A percentile compares a stretch with the other conserved stretches of the same genome.
phyloP scores from a whole-genome alignment of 2,113 vertebrate genomes.

The Salvelinus sp. region DNA sequence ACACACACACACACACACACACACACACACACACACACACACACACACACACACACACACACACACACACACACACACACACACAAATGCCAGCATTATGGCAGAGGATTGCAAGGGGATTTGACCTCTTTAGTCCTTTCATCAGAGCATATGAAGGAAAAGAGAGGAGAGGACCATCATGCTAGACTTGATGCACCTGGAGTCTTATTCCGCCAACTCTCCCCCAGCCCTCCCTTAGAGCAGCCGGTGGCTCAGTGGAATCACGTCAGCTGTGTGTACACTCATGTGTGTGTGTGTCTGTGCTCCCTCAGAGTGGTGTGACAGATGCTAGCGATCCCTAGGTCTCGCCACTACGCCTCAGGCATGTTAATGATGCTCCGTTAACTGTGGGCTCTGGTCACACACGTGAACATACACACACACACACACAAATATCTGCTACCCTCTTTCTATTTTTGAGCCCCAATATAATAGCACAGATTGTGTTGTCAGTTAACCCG shows the following conservation, averaged over 20 bases:
- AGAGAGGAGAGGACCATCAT: no score
- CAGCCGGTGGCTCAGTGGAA: no score
- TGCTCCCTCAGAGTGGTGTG: slow-evolving; percentile 36
- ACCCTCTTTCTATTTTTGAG: no score
- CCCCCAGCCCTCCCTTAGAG: not conserved
- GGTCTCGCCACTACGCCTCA: slow-evolving; percentile 46
- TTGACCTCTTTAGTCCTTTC: no score
- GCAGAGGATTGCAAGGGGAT: not conserved
- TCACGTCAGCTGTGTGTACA: slow-evolving; percentile 9
- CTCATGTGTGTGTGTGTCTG: slow-evolving; percentile 36
- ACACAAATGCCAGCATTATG: not conserved
- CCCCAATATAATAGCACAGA: no score
- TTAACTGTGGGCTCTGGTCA: slow-evolving; percentile 14
- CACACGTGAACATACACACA: not conserved
- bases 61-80: not conserved
- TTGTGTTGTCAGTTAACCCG: no score
- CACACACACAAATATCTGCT: no score
- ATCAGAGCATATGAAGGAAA: slow-evolving; percentile 5
- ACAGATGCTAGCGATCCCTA: slow-evolving; percentile 56
- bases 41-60: not conserved
- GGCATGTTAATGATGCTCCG: slow-evolving; percentile 59
- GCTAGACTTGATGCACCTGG: no score
- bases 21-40: no score
- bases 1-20: not conserved
- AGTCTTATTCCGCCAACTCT: no score